Evolutionary conservation across 2,888 invertebrate species (phyloP).

Genomic region (Torymus tubicola): DNA sequence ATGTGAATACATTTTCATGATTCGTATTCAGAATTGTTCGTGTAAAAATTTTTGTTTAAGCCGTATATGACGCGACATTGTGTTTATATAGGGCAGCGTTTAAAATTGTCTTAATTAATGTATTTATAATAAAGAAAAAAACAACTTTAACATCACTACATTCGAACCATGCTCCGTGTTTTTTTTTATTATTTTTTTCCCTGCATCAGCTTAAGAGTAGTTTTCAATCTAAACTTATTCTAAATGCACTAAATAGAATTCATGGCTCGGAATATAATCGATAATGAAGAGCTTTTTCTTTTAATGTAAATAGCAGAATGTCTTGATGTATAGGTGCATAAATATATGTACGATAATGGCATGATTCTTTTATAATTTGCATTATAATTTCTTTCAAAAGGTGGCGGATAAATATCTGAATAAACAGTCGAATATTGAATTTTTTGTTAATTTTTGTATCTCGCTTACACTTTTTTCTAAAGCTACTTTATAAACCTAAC

Average conservation of each 20-base stretch:
- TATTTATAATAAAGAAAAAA: conserved; percentile 32
- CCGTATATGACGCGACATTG: conserved; percentile 37
- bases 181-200: conserved; percentile 21
- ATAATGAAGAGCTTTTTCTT: conserved; percentile 43
- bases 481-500: conserved; percentile 56
- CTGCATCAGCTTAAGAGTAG: conserved; percentile 30
- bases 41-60: conserved; percentile 53
- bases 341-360: conserved; percentile 43
- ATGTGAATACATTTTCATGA: conserved; percentile 22
- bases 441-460: conserved; percentile 35
- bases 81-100: conserved; percentile 38
- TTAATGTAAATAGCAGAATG: conserved; percentile 46
- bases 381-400: conserved; percentile 33
- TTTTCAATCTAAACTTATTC: conserved; percentile 46
- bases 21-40: conserved; percentile 19
- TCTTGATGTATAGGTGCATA: conserved; percentile 28
- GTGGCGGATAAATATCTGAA: conserved; percentile 41
- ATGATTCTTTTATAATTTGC: conserved; percentile 29
- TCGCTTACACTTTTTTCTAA: conserved; percentile 48
- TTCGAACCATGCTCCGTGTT: conserved; percentile 30
- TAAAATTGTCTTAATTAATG: conserved; percentile 29
- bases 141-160: conserved; percentile 43
- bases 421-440: conserved; percentile 51
- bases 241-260: conserved; percentile 55
- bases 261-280: conserved; percentile 57